Conservation (phyloP, 2,797 vertebrate genomes). For the Anas georgica region DNA sequence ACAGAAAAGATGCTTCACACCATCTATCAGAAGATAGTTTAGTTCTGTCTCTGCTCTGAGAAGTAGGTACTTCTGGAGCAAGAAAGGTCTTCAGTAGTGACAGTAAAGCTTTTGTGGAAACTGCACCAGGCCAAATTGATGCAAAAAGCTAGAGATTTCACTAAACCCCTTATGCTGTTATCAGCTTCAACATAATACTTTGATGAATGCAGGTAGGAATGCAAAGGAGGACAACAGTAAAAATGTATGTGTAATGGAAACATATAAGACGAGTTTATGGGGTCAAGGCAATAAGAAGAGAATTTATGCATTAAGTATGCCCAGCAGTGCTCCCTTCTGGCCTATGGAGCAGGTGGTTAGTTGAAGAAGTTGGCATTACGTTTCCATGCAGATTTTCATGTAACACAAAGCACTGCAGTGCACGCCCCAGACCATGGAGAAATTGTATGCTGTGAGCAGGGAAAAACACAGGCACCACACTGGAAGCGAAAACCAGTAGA, state of each 20-base stretch:
- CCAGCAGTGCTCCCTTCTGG: rapidly evolving
- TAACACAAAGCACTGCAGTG: neutral
- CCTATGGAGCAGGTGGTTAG: neutral
- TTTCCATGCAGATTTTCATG: neutral
- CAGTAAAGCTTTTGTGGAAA: neutral
- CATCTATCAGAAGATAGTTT: neutral
- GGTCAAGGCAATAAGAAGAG: neutral
- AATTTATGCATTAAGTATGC: rapidly evolving
- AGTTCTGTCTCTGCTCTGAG: neutral
- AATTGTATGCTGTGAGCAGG: neutral
- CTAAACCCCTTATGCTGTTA: neutral
- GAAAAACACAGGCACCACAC: neutral
- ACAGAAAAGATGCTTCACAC: neutral
- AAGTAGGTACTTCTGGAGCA: neutral
- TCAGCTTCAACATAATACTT: neutral
- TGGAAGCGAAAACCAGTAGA: neutral
- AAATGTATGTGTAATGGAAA: rapidly evolving
- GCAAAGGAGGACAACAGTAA: neutral
- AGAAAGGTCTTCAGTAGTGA: neutral
- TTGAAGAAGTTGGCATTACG: rapidly evolving
- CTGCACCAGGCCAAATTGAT: neutral
- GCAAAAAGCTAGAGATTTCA: neutral
- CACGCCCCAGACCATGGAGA: neutral
- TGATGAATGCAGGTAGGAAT: neutral
- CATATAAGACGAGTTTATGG: rapidly evolving